Evolutionary conservation across 92 coral and sea anemone genomes (phyloP).

Genomic region (Parazoanthus swiftii): DNA sequence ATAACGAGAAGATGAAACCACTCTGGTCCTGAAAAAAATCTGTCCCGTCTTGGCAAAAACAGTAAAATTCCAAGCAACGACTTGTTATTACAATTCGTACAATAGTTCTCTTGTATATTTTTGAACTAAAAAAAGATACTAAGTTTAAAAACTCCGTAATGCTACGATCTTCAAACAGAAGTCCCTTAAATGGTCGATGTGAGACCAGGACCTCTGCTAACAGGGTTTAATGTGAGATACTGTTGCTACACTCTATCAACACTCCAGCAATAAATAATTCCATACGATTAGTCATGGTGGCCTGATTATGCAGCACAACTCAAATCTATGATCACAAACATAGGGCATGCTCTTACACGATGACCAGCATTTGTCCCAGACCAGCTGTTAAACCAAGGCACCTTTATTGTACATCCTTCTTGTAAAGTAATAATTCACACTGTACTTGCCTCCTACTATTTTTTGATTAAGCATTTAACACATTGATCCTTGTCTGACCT

Average conservation of each 20-base stretch:
- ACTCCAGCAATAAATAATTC: not conserved
- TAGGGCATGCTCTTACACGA: not conserved
- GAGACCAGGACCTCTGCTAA: not conserved
- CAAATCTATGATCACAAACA: conserved; percentile 36
- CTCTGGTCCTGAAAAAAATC: not conserved
- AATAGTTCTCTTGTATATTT: not conserved
- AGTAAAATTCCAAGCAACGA: not conserved
- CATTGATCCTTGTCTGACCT: not conserved
- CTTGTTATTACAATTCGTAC: not conserved
- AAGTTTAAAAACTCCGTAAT: not conserved
- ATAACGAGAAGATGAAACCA: not conserved
- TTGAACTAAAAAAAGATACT: not conserved
- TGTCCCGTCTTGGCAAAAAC: not conserved
- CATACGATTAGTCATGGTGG: conserved; percentile 13
- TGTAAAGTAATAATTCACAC: not conserved
- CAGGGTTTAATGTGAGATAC: not conserved
- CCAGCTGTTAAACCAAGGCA: not conserved
- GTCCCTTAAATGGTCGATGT: not conserved
- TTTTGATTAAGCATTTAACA: not conserved
- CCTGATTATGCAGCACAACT: conserved; percentile 20
- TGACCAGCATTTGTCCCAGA: not conserved
- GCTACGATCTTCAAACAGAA: not conserved
- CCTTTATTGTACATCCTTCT: not conserved
- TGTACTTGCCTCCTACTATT: not conserved
- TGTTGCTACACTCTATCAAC: not conserved